Percentiles rank a stretch among this genome's conserved stretches.
These are phyloP conservation scores for Cistogaster globosa DNA, from an alignment of 2,888 invertebrate species.

Conservation along the genomic window DNA sequence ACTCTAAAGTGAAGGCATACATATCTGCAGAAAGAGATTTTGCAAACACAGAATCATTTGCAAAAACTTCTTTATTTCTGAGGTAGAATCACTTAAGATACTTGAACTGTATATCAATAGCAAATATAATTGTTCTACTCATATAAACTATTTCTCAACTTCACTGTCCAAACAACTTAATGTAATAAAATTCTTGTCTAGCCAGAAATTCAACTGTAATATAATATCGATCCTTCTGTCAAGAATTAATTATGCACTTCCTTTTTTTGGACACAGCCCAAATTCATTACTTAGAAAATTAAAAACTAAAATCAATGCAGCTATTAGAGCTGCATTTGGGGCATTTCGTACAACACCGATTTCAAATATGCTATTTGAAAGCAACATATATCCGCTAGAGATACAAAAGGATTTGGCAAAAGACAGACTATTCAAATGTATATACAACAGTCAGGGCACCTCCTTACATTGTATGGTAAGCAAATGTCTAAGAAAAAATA, in stretches of 20 bases:
- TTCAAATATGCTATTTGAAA: conserved; percentile 10
- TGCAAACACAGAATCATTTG: conserved; percentile 8
- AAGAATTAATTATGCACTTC: conserved; percentile 8
- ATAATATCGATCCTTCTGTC: neutral
- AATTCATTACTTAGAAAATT: conserved; percentile 9
- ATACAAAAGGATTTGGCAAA: neutral
- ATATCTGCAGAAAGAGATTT: conserved; percentile 42
- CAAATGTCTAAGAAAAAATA: conserved; percentile 17
- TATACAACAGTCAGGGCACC: conserved; percentile 3
- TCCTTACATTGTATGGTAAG: neutral
- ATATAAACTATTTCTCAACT: neutral
- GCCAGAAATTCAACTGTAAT: conserved; percentile 16
- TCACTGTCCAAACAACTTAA: conserved; percentile 25
- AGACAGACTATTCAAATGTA: neutral
- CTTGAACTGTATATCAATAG: no score
- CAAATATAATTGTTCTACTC: neutral
- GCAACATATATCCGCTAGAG: no score
- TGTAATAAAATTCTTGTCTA: conserved; percentile 15
- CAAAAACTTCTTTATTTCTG: neutral
- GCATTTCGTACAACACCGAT: conserved; percentile 11
- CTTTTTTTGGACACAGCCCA: neutral
- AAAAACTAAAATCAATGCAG: neutral
- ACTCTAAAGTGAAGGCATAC: conserved; percentile 40
- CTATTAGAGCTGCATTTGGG: neutral
- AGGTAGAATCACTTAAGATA: conserved; percentile 8